These are phyloP conservation scores for Leucophenga montana DNA, from an alignment of 2,888 invertebrate species.

Conservation along the genomic window DNA sequence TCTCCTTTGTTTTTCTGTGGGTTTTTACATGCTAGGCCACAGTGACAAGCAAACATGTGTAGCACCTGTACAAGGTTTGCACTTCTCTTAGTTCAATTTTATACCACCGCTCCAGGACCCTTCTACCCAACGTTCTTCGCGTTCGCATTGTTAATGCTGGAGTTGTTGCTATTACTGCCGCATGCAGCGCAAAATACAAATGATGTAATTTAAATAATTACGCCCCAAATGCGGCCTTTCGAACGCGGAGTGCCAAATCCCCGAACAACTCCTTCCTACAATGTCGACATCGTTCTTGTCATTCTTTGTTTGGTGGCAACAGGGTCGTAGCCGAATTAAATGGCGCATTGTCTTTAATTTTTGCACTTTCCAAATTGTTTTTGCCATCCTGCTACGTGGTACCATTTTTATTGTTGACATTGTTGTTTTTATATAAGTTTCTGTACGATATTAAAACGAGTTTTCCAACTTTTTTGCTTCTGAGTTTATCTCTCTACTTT, in stretches of 20 bases:
- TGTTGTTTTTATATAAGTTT: neutral
- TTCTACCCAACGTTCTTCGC: neutral
- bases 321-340: neutral
- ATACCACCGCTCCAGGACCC: neutral
- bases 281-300: neutral
- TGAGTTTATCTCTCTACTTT: neutral
- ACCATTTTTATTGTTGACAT: neutral
- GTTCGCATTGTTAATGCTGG: neutral
- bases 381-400: neutral
- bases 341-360: conserved; percentile 27
- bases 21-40: neutral
- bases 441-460: neutral
- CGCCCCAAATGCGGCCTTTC: conserved; percentile 41
- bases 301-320: neutral
- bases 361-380: conserved; percentile 22
- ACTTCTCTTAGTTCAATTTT: neutral
- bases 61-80: neutral
- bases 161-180: neutral
- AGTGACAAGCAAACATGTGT: conserved; percentile 18
- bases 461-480: conserved; percentile 2
- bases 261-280: neutral
- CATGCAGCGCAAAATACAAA: conserved; percentile 54
- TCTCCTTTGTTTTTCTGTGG: neutral
- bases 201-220: conserved; percentile 69
- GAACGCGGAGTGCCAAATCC: neutral